These are phyloP conservation scores for Leuctra nigra DNA, from an alignment of 2,888 invertebrate genomes.

Conservation along the genomic window DNA sequence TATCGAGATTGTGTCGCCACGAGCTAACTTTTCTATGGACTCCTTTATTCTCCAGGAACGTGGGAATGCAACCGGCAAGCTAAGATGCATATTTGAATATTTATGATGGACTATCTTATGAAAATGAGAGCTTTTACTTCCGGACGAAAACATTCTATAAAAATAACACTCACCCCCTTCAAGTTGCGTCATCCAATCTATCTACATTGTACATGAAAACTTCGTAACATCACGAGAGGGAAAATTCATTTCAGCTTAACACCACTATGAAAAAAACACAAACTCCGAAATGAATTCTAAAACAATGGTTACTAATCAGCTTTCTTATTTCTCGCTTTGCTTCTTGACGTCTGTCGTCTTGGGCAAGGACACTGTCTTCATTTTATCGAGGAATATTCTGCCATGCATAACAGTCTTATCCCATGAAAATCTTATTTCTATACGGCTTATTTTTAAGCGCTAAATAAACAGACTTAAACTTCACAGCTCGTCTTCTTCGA, in stretches of 20 bases:
- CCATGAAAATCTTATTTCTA: neutral
- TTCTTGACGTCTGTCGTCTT: neutral
- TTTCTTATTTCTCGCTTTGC: constrained; percentile 10
- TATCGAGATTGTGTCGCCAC: neutral
- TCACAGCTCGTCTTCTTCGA: too few relatives aligned
- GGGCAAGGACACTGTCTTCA: neutral
- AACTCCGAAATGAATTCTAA: constrained; percentile 24
- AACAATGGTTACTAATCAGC: constrained; percentile 30
- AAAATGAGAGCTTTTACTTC: constrained; percentile 28
- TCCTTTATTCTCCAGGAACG: neutral
- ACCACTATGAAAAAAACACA: constrained; percentile 18
- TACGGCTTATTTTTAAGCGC: constrained; percentile 6
- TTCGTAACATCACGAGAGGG: constrained; percentile 9
- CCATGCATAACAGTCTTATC: neutral
- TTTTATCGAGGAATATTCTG: neutral
- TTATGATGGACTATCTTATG: constrained; percentile 29
- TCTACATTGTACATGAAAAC: constrained; percentile 18
- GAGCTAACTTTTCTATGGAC: neutral
- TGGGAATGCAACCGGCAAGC: constrained; percentile 5
- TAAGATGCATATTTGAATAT: constrained; percentile 27
- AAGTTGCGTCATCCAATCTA: constrained; percentile 17
- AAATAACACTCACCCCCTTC: neutral
- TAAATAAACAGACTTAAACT: constrained; percentile 1
- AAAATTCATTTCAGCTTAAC: constrained; percentile 27
- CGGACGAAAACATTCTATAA: constrained; percentile 27